A percentile compares a stretch with the other conserved stretches of the same genome.
phyloP scores from a whole-genome alignment of 1,140 invertebrate genomes.

The Macrocentrus cingulum region DNA sequence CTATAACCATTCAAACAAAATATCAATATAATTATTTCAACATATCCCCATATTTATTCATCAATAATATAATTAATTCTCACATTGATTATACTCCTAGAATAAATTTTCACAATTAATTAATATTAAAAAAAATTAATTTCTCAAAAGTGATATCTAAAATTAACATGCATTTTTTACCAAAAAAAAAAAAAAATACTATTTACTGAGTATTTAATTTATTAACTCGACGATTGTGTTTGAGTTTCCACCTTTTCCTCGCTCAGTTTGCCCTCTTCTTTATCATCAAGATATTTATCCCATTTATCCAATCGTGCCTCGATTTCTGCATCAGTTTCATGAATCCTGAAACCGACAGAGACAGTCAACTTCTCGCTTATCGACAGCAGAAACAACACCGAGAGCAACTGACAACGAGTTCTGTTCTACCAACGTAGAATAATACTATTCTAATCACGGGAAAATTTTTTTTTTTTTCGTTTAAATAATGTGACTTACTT shows the following conservation, averaged over 20 bases:
- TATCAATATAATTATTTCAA: conserved; percentile 1
- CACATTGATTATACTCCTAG: too few species aligned
- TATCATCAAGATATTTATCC: conserved; percentile 78
- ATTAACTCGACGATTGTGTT: conserved; percentile 13
- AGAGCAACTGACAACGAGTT: too few species aligned
- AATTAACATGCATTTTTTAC: too few species aligned
- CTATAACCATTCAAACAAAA: neutral
- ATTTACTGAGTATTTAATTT: neutral
- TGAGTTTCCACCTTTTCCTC: conserved; percentile 35
- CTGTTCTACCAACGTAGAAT: too few species aligned
- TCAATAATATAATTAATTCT: too few species aligned
- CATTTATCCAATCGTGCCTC: conserved; percentile 82
- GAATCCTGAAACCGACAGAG: conserved; percentile 65
- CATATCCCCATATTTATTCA: conserved; percentile 2
- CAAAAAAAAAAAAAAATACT: too few species aligned
- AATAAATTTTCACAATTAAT: neutral
- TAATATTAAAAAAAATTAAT: neutral
- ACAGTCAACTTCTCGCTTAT: neutral
- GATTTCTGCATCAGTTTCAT: conserved; percentile 88
- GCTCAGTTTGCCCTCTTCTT: conserved; percentile 46
- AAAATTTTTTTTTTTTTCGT: too few species aligned
- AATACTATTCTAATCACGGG: too few species aligned
- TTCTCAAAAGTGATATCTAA: too few species aligned
- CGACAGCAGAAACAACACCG: neutral
- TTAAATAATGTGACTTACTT: conserved; percentile 60